phyloP scores from a whole-genome alignment of 2,888 invertebrate species.

The Choristoneura rosaceana region DNA sequence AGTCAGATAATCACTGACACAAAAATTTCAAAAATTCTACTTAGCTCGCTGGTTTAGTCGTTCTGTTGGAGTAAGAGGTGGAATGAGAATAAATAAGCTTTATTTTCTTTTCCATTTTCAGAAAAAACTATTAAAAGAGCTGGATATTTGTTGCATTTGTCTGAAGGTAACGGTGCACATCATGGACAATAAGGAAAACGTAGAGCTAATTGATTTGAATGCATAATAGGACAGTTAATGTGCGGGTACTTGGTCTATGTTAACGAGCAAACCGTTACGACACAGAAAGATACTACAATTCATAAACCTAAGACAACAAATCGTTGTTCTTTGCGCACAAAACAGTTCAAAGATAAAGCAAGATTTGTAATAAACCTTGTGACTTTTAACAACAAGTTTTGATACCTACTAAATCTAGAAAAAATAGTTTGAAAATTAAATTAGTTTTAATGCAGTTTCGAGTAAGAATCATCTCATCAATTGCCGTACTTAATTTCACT shows the following conservation, averaged over 20 bases:
- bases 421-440: conserved; percentile 24
- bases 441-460: background rate
- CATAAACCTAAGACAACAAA: conserved; percentile 59
- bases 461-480: conserved; percentile 17
- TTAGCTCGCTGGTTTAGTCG: no score
- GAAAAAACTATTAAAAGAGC: background rate
- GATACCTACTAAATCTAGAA: background rate
- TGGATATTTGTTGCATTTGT: background rate
- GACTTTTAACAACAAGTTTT: background rate
- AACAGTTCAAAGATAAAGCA: conserved; percentile 45
- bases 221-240: conserved; percentile 44
- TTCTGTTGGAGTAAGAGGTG: no score
- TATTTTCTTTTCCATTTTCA: no score
- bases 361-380: conserved; percentile 10
- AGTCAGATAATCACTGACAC: no score
- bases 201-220: conserved; percentile 46
- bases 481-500: conserved; percentile 12
- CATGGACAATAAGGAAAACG: conserved; percentile 27
- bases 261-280: conserved; percentile 57
- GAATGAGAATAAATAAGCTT: no score
- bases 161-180: conserved; percentile 12
- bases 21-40: no score
- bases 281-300: conserved; percentile 54
- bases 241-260: conserved; percentile 24
- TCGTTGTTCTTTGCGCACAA: conserved; percentile 55